Base-by-base conservation (phyloP, 2,113 vertebrate genomes). In the Taurulus bubalis region DNA sequence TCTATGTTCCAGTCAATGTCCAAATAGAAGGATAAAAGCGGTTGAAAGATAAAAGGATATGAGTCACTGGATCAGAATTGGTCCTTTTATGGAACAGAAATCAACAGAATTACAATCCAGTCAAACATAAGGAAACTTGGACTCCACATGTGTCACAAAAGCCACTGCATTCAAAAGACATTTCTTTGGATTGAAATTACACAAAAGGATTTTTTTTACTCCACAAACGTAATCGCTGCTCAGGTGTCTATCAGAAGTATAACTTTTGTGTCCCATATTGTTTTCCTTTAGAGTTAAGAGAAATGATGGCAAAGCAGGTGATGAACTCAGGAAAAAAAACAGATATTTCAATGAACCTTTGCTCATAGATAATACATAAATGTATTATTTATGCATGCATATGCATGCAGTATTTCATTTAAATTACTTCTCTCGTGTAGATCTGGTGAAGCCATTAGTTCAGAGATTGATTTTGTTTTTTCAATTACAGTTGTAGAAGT, bases 11-110 rank as follows among this genome's bases (percentile, higher is more conserved):
- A 26, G 71, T 74, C 64, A 71, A 16, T 80, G 70, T 85, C 86
- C 77, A 79, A 74, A 70, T 71, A 78, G 49, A n/a, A n/a, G n/a
- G n/a, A n/a, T n/a, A n/a, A n/a, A n/a, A n/a, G n/a, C n/a, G n/a
- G n/a, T n/a, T n/a, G n/a, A n/a, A n/a, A 34, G 76, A 88, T 91
- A 89, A 85, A 85, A 86, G 80, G 71, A 85, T 85, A 84, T 74
- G 82, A 90, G 86, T 85, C 67, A 67, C 22, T 78, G 77, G 82
- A 84, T 85, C 77, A 71, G 74, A 64, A 72, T 77, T 67, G 68
- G 2, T 42, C 74, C 81, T 89, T 45, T 80, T 80, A 79, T 73
- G 64, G 51, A 79, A 69, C 73, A 79, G 28, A 80, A 89, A 85
- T 82, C 75, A 85, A 80, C 81, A 71, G 55, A 90, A 90, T 73